Evolutionary conservation across 2,113 vertebrate species (phyloP), one percentile per base, ranked within the genome.

Genomic region (Hippocampus mohnikei): DNA sequence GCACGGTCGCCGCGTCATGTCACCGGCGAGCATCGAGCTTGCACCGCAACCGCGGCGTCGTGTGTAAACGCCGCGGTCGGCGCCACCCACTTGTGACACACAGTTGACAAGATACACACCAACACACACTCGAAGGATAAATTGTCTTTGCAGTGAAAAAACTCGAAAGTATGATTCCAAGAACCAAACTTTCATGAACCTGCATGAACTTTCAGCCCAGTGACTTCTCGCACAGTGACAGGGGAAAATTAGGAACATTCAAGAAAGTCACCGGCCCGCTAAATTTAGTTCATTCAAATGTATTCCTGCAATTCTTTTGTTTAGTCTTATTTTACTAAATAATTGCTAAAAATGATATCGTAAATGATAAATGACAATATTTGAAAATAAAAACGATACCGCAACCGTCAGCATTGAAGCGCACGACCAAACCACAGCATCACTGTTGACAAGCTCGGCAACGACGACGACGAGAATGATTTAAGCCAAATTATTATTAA

Each of bases 61-160:
- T 67, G 74, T 76, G 76, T 74, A 78, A 87, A 87, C 81, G 82
- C 21, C 10, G 72, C 25, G 63, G 81, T 75, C 3, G 53, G 63
- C 67, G 33, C 79, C 80, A 73, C 88, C 81, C 70, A 87, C 89
- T 74, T 76, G 75, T 87, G 71, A 88, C 86, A 69, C 66, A 64
- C 75, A 77, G 71, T 58, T 70, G 84, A 79, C 59, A 81, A 81
- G 79, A 80, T n/a, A 59, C 68, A 75, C 75, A 76, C 78, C 76
- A 75, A 79, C 77, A 77, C 74, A n/a, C 21, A 50, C 46, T 50
- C 16, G 5, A 15, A 21, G 33, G 20, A 61, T 33, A 10, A 37
- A 40, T 62, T 10, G 9, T 67, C 79, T 76, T 62, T 69, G 68
- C 75, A 56, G 53, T 62, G 15, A 48, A 48, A 48, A 71, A 63